Evolutionary conservation across 2,888 invertebrate species (phyloP), one percentile per base, ranked within the genome.

Genomic region (Noctua janthe): DNA sequence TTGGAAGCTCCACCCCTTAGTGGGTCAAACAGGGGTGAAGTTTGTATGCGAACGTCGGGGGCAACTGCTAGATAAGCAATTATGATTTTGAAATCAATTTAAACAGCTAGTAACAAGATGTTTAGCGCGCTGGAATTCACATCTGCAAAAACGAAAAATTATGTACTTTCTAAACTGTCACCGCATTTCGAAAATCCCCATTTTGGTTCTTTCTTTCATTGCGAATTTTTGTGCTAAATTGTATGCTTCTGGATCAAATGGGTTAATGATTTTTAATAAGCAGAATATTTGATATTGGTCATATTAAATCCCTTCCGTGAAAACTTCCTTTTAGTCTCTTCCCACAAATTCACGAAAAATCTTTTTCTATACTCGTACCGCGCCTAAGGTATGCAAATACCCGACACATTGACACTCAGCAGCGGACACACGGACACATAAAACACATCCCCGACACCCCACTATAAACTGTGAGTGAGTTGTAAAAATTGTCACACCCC

Each of bases 401-500:
- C 76, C 80, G 59, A 71, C 78, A 87, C 82, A 86, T 86, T 78
- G 85, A 54, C 83, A 86, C 47, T 87, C 79, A 69, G 75, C 69
- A 81, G 80, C 82, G 81, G 83, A 90, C 88, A 90, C 92, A 92
- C 82, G 81, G 83, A 90, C 88, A 90, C 92, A 92, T 90, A 91
- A 93, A 93, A 92, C 92, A 92, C 92, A 93, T 93, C 94, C 92
- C 92, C 92, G 92, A 93, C 92, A 91, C 91, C 89, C 91, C 91
- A 87, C 87, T 82, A 93, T 94, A 94, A 94, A 94, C 91, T 87
- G 88, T 59, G 81, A 83, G 81, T 81, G 81, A 84, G 88, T 85
- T 84, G 89, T 89, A 85, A 89, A 89, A 82, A 80, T 76, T 77
- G 80, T 39, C 80, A 72, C 76, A 67, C 70, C 71, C 54, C 71